Conservation (phyloP, 2,888 invertebrate species). For the Aphelenchoides bicaudatus region DNA sequence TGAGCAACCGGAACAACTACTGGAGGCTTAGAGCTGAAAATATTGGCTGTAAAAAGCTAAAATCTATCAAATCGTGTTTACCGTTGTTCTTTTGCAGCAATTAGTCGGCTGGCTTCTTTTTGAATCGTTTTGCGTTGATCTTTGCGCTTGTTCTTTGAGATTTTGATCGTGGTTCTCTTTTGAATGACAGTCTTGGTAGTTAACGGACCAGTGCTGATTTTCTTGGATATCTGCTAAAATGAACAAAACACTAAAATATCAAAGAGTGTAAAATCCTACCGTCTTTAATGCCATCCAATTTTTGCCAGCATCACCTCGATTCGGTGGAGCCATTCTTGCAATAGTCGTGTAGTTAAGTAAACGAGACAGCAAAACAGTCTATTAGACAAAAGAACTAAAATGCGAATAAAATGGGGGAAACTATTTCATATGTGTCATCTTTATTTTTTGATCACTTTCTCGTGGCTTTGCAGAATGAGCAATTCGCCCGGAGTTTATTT, state of each 20-base stretch:
- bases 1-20: background rate
- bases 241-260: background rate
- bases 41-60: background rate
- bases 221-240: background rate
- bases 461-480: too few species aligned
- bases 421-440: too few species aligned
- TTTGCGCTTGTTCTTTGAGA: constrained; percentile 10
- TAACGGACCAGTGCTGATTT: background rate
- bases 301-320: background rate
- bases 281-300: constrained; percentile 3
- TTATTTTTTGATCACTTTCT: too few species aligned
- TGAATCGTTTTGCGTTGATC: constrained; percentile 4
- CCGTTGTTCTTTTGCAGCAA: too few species aligned
- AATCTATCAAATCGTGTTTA: background rate
- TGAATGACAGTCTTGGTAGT: too few species aligned
- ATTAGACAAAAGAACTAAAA: too few species aligned
- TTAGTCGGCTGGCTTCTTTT: constrained; percentile 9
- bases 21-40: background rate
- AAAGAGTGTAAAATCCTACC: background rate
- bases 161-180: constrained; percentile 4
- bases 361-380: too few species aligned
- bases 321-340: constrained; percentile 10
- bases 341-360: background rate
- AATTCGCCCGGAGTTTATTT: too few species aligned
- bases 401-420: too few species aligned